Conservation (phyloP, 2,113 vertebrate species). For the Rhipidura dahli region DNA sequence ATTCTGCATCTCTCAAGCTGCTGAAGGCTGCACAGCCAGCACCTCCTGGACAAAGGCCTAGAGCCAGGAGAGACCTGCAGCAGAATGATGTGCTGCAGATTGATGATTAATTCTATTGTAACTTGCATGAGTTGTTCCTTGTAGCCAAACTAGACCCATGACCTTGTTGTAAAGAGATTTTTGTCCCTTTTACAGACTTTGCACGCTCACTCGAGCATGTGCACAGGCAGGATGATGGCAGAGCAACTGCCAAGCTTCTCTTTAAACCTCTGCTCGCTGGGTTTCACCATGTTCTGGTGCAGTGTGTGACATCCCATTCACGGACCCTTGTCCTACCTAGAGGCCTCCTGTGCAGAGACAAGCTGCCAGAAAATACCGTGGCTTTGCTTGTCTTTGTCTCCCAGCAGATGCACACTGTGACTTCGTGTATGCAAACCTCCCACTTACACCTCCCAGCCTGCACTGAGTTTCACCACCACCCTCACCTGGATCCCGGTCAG, state of each 20-base stretch:
- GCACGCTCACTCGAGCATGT: neutral
- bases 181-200: neutral
- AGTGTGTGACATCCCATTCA: neutral
- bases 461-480: neutral
- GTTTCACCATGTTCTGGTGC: neutral
- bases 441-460: neutral
- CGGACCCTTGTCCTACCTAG: neutral
- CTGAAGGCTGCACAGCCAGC: neutral
- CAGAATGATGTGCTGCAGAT: neutral
- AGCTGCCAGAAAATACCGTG: neutral
- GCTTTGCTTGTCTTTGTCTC: neutral
- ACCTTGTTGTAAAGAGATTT: neutral
- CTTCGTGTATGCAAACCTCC: neutral
- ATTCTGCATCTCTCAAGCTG: neutral
- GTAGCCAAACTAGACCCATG: neutral
- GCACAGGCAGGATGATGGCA: neutral
- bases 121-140: neutral
- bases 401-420: slow-evolving; percentile 54
- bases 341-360: slow-evolving; percentile 4
- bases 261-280: neutral
- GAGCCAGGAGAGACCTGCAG: neutral
- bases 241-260: neutral
- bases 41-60: neutral
- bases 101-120: neutral
- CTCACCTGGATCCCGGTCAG: neutral